Conservation (phyloP, 2,888 invertebrate genomes). For the Tipula vernalis region DNA sequence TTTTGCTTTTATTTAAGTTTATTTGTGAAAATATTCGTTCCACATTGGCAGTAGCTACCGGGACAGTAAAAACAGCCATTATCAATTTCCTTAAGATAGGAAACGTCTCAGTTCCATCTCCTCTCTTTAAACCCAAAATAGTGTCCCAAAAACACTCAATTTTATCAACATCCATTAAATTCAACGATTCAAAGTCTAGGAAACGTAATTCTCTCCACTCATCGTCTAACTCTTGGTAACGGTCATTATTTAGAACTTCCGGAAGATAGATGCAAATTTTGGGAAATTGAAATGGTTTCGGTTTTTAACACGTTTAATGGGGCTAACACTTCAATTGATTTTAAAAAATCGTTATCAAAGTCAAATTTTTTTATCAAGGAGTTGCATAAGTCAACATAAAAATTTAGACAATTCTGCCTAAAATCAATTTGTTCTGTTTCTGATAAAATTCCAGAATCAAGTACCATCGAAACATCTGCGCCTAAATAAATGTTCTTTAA, state of each 20-base stretch:
- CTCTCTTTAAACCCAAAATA: not conserved
- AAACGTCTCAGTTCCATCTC: not conserved
- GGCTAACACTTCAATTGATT: not conserved
- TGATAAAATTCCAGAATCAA: no score
- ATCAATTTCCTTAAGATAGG: not conserved
- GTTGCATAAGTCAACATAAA: slow-evolving; percentile 15
- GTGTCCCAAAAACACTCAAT: not conserved
- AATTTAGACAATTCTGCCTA: slow-evolving; percentile 12
- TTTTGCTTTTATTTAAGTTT: not conserved
- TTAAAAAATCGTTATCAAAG: slow-evolving; percentile 7
- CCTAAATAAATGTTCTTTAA: no score
- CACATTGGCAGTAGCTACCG: not conserved
- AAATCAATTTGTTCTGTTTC: slow-evolving; percentile 11
- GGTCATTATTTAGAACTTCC: not conserved
- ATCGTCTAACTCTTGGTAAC: not conserved
- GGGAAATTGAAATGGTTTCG: not conserved
- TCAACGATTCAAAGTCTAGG: not conserved
- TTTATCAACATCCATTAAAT: no score
- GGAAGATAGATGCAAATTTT: not conserved
- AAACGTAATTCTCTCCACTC: not conserved
- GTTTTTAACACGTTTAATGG: not conserved
- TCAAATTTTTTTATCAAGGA: not conserved
- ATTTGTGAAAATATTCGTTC: not conserved
- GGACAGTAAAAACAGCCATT: not conserved
- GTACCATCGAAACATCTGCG: no score